These are phyloP conservation scores for Caretta caretta DNA, from an alignment of 2,113 vertebrate species.

Conservation along the genomic window DNA sequence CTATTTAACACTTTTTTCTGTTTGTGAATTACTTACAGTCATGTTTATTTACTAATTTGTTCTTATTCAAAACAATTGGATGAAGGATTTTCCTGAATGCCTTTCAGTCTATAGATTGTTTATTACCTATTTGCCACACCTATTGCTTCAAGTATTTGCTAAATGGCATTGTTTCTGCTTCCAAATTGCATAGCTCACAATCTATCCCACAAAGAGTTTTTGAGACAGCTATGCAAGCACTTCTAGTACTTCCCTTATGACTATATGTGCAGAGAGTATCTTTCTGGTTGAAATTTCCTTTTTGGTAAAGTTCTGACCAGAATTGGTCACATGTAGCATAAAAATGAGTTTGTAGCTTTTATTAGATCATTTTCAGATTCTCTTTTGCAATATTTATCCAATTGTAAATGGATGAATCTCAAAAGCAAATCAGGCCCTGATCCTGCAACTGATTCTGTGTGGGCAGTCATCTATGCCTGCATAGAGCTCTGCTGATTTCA, in stretches of 20 bases:
- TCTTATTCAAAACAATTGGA: not conserved
- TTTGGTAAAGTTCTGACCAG: not conserved
- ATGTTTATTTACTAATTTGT: not conserved
- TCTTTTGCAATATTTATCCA: not conserved
- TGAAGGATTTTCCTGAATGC: not conserved
- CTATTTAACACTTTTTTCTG: not conserved
- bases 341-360: not conserved
- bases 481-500: not conserved
- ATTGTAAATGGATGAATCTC: not conserved
- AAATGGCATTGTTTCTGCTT: not conserved
- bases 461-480: not conserved
- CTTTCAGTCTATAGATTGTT: not conserved
- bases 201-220: not conserved
- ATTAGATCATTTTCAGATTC: not conserved
- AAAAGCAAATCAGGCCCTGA: not conserved
- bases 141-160: not conserved
- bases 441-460: not conserved
- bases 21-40: not conserved
- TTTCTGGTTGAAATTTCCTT: not conserved
- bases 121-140: not conserved
- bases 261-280: not conserved
- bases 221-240: not conserved
- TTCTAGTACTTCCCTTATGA: not conserved
- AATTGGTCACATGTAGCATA: not conserved
- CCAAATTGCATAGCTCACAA: not conserved